Percentiles rank a stretch among this genome's conserved stretches.
Conservation (phyloP, 2,797 vertebrate species). For the Setipinna tenuifilis region DNA sequence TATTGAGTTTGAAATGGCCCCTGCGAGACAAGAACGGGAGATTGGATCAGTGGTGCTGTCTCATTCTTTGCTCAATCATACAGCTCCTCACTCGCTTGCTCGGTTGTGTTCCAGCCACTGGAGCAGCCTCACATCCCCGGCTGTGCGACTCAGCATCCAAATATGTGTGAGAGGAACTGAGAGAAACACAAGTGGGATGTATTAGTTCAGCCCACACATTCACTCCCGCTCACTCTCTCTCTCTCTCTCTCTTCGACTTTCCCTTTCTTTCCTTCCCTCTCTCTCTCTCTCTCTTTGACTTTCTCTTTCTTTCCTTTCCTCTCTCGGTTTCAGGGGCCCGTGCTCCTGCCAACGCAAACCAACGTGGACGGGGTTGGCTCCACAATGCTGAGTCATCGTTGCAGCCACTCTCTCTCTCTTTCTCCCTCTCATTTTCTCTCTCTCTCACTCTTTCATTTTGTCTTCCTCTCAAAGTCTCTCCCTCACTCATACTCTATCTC, state of each 20-base stretch:
- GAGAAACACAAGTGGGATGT: neutral
- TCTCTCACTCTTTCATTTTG: too few species aligned
- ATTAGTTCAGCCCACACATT: constrained; percentile 7
- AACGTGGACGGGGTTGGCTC: constrained; percentile 17
- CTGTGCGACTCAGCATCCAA: neutral
- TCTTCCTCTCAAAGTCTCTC: too few species aligned
- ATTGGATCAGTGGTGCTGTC: neutral
- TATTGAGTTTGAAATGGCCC: neutral
- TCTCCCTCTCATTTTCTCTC: neutral
- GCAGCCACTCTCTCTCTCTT: neutral
- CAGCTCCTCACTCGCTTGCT: neutral
- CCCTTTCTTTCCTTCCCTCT: neutral
- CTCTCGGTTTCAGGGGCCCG: neutral
- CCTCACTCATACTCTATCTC: neutral
- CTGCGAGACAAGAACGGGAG: neutral
- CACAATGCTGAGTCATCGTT: constrained; percentile 35
- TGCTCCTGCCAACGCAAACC: constrained; percentile 13
- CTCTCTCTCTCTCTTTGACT: neutral
- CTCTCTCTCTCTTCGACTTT: neutral
- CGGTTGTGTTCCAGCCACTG: neutral
- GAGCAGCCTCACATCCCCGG: neutral
- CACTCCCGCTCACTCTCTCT: constrained; percentile 1
- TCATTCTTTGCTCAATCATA: too few species aligned
- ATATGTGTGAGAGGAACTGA: neutral
- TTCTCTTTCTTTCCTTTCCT: neutral